Conservation (phyloP, 1,140 invertebrate species). For the Caerostris darwini region DNA sequence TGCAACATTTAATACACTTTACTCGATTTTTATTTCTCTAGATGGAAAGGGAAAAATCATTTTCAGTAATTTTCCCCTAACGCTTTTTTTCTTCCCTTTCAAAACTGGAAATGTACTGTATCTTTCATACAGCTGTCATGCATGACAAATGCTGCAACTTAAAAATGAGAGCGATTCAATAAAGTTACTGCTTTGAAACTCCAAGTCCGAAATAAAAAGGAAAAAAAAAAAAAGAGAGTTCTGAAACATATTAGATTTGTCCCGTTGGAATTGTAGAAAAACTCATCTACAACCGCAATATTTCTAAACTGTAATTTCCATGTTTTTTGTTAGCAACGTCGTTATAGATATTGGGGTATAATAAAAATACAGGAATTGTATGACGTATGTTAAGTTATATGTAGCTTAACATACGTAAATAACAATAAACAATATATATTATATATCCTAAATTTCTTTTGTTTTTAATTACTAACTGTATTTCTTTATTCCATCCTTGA, state of each 20-base stretch:
- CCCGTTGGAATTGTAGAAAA: not conserved
- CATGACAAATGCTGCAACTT: not conserved
- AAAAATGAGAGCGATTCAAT: conserved; percentile 25
- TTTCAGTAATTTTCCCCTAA: too few relatives aligned
- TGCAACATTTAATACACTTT: too few relatives aligned
- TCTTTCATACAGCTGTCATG: not conserved
- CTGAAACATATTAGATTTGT: not conserved
- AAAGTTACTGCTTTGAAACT: not conserved
- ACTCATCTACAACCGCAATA: not conserved
- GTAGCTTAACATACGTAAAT: too few relatives aligned
- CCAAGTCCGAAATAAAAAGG: not conserved
- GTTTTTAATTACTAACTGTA: too few relatives aligned
- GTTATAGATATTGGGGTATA: not conserved
- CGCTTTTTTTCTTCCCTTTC: not conserved
- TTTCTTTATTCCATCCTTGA: too few relatives aligned
- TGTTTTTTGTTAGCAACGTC: not conserved
- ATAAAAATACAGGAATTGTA: not conserved
- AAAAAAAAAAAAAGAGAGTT: not conserved
- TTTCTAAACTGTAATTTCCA: not conserved
- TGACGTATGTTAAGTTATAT: too few relatives aligned
- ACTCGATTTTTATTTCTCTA: too few relatives aligned
- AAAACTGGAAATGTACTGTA: not conserved
- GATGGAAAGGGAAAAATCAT: too few relatives aligned
- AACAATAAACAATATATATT: too few relatives aligned
- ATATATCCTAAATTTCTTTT: too few relatives aligned